phyloP scores from a whole-genome alignment of 1,140 invertebrate genomes.

The Notospermus geniculatus region DNA sequence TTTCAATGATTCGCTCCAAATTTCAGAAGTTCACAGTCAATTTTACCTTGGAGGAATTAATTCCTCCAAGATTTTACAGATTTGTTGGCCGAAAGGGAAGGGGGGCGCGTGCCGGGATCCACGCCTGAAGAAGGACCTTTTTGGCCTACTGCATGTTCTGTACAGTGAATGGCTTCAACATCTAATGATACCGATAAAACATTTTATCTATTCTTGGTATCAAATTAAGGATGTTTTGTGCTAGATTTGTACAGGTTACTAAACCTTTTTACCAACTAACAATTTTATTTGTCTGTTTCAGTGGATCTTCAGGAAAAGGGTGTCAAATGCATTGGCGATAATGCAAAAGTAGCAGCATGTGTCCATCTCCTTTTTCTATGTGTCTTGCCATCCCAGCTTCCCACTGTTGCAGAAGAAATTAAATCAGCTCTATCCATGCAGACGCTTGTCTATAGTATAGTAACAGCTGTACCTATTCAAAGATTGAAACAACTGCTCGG shows the following conservation, averaged over 20 bases:
- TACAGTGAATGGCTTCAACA: neutral
- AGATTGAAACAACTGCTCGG: slow-evolving; percentile 41
- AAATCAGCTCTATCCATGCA: slow-evolving; percentile 33
- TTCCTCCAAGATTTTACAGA: too few species aligned
- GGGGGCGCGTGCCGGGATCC: too few species aligned
- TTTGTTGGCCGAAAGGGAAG: too few species aligned
- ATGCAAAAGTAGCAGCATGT: slow-evolving; percentile 39
- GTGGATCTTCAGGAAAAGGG: slow-evolving; percentile 41
- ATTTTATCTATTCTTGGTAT: neutral
- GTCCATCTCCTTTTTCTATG: slow-evolving; percentile 47
- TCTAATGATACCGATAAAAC: neutral
- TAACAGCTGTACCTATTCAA: slow-evolving; percentile 28
- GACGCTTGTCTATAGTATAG: slow-evolving; percentile 39
- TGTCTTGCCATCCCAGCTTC: slow-evolving; percentile 51
- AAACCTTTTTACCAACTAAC: slow-evolving; percentile 2
- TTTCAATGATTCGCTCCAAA: too few species aligned
- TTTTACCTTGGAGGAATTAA: too few species aligned
- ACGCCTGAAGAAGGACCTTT: too few species aligned
- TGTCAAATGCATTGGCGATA: slow-evolving; percentile 48
- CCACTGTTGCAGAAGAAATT: slow-evolving; percentile 44
- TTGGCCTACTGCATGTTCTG: too few species aligned
- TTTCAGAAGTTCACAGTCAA: too few species aligned
- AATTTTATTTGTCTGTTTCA: slow-evolving; percentile 19
- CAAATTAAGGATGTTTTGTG: neutral
- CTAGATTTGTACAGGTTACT: neutral